Evolutionary conservation across 2,888 invertebrate genomes (phyloP).

Genomic region (Teleogryllus oceanicus): DNA sequence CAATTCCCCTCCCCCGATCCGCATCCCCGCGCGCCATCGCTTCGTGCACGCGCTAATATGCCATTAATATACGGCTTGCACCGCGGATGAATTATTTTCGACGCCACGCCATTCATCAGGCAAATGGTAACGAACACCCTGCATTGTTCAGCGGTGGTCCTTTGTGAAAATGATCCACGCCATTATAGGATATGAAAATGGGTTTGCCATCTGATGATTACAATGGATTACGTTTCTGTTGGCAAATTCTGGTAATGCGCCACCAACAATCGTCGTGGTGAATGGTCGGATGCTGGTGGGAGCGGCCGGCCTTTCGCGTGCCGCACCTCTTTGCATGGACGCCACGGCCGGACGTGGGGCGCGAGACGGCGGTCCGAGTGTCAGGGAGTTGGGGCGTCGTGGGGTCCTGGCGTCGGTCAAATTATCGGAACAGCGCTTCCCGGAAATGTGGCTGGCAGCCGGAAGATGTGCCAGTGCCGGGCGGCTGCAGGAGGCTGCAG

Average conservation of each 20-base stretch:
- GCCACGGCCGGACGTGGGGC: too few species aligned
- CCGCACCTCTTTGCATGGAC: too few species aligned
- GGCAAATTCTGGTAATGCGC: background rate
- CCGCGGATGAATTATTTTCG: background rate
- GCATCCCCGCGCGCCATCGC: background rate
- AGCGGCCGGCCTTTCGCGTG: too few species aligned
- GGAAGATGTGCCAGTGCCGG: too few species aligned
- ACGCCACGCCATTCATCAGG: background rate
- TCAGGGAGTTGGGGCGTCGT: too few species aligned
- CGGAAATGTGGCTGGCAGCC: too few species aligned
- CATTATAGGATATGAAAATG: conserved; percentile 1
- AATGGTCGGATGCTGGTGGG: too few species aligned
- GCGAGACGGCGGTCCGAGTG: too few species aligned
- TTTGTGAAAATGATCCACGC: background rate
- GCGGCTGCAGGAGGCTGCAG: too few species aligned
- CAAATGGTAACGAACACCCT: background rate
- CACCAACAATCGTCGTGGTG: background rate
- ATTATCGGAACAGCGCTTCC: too few species aligned
- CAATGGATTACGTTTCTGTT: background rate
- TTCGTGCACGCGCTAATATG: background rate
- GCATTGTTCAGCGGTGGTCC: background rate
- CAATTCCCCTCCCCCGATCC: too few species aligned
- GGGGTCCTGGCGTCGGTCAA: too few species aligned
- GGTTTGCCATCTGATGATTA: background rate
- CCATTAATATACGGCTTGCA: conserved; percentile 3